These are phyloP conservation scores for Agelas oroides DNA, from an alignment of 37 sponge, comb jelly and placozoan species.

Conservation along the genomic window DNA sequence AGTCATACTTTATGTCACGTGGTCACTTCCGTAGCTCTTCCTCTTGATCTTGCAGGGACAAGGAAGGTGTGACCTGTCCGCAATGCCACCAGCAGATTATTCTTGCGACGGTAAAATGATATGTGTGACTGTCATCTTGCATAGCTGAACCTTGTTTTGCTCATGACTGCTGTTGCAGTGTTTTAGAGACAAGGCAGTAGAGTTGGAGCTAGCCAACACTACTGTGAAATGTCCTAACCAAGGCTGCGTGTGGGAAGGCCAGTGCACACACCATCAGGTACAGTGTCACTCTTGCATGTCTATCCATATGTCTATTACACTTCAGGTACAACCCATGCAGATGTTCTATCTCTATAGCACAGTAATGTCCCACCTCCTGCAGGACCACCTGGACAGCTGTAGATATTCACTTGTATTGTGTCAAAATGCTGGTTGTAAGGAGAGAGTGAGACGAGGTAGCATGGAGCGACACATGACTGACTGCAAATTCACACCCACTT, in stretches of 20 bases:
- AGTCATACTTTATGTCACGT: too few species aligned
- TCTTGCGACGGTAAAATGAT: too few species aligned
- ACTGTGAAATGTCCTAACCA: conserved; percentile 20
- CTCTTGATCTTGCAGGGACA: too few species aligned
- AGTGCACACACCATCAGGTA: neutral
- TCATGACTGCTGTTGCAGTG: neutral
- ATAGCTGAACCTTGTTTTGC: too few species aligned
- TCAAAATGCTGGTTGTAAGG: conserved; percentile 43
- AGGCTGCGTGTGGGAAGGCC: conserved; percentile 26
- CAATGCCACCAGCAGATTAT: too few species aligned
- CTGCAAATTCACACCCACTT: conserved; percentile 36
- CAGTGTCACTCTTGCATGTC: neutral
- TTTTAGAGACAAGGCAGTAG: conserved; percentile 28
- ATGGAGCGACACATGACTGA: conserved; percentile 38
- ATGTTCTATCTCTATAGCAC: too few species aligned
- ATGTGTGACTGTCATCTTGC: too few species aligned
- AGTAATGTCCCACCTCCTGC: too few species aligned
- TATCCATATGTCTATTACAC: neutral
- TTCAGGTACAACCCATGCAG: too few species aligned
- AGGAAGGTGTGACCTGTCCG: too few species aligned
- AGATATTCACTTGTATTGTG: conserved; percentile 38
- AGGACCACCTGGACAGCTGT: conserved; percentile 50
- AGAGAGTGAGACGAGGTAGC: conserved; percentile 23
- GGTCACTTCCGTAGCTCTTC: too few species aligned
- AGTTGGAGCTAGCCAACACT: neutral